These are phyloP conservation scores for Amphiduros pacificus DNA, from an alignment of 2,888 invertebrate genomes.

Conservation along the genomic window DNA sequence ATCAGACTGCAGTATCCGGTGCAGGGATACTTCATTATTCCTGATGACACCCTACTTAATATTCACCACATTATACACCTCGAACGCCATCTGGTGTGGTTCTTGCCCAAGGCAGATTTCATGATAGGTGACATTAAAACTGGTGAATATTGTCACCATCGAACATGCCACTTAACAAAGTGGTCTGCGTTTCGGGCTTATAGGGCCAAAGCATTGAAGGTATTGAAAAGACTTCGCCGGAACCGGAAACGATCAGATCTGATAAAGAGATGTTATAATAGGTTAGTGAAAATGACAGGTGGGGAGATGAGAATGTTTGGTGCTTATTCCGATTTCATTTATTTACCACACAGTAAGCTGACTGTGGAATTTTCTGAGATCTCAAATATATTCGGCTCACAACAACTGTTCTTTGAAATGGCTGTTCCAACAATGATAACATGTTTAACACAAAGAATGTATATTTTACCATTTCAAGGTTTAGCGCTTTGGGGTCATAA, in stretches of 20 bases:
- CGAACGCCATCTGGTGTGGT: conserved; percentile 20
- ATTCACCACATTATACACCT: conserved; percentile 12
- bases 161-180: conserved; percentile 29
- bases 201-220: conserved; percentile 7
- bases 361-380: conserved; percentile 21
- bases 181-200: conserved; percentile 30
- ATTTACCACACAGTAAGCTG: conserved; percentile 27
- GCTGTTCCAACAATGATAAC: conserved; percentile 28
- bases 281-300: conserved; percentile 21
- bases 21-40: conserved; percentile 25
- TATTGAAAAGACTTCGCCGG: conserved; percentile 7
- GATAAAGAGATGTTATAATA: conserved; percentile 16
- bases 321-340: conserved; percentile 30
- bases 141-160: conserved; percentile 25
- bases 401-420: conserved; percentile 32
- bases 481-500: too few relatives aligned
- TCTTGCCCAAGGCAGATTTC: conserved; percentile 20
- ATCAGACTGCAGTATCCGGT: conserved; percentile 19
- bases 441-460: too few relatives aligned
- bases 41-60: conserved; percentile 27
- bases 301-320: conserved; percentile 21
- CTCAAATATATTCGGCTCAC: conserved; percentile 22
- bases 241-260: background rate
- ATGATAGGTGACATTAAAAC: conserved; percentile 23
- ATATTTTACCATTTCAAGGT: too few relatives aligned